Evolutionary conservation across 2,888 invertebrate genomes (phyloP), one percentile per base, ranked within the genome.

Genomic region (Geotrupes spiniger): DNA sequence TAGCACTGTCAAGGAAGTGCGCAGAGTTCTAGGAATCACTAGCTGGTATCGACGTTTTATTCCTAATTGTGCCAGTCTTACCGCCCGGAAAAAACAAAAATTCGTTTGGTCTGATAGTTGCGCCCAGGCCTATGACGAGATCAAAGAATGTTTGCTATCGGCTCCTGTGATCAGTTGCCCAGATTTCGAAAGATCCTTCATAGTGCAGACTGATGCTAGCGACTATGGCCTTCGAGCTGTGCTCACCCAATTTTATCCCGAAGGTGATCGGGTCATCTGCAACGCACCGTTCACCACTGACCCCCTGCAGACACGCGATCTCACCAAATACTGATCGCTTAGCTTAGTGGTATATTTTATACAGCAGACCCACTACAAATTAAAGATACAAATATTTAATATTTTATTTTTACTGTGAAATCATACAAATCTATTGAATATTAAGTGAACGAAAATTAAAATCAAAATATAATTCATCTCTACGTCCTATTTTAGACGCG

Each of bases 21-120:
- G 61, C 42, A 36, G 63, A 10, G 61, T 66, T 40, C 17, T 63
- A 1, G 64, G 63, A 1, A 42, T 63, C 29, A 55, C 56, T 42
- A 53, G 53, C 2, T 65, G 63, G 58, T 62, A 63, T 37, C 33
- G 61, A 31, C 46, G 56, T 8, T 64, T 62, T 33, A 49, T 63
- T 6, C 48, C 49, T 5, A 29, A 60, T 53, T 63, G 61, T 50
- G 8, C 33, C 10, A 8, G 8, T 3, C 2, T 33, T 6, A 12
- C 33, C 12, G 33, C 33, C 33, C 47, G 45, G 12, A 63, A 63
- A 36, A 38, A 36, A n/a, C 44, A 61, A 27, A 5, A 28, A 4
- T 46, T 60, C 15, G 3, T 1, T 4, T 63, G 62, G 62, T 50
- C 36, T 4, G 42, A 40, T 10, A 51, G 45, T 14, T 60, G 59